Evolutionary conservation across 2,797 vertebrate genomes (phyloP), one percentile per base, ranked within the genome.

Genomic region (Anniella stebbinsi): DNA sequence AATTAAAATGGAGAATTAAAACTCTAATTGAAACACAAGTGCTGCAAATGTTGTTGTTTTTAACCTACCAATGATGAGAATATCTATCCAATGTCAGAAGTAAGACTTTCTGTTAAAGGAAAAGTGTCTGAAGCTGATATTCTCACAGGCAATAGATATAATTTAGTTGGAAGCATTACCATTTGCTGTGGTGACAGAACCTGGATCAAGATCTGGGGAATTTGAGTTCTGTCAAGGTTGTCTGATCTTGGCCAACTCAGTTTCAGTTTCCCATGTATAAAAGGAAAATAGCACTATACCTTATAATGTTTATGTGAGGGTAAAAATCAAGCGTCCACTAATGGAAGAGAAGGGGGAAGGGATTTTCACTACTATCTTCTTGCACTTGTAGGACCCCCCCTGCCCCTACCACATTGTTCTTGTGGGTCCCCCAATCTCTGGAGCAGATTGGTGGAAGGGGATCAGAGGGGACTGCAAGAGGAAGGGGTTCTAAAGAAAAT

Each of bases 31-130:
- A 30, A 60, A 69, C 33, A 51, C 75, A 69, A 84, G 70, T 21
- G 18, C 91, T 87, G 75, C 84, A 78, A 85, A 84, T 17, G 15
- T 48, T 57, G 11, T 63, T 63, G 18, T 63, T 63, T 63, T 63
- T 21, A 1, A 84, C 23, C 69, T 86, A 77, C 0, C 0, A 0
- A 88, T 88, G n/a, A 11, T 85, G 80, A 84, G 91, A 91, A 75
- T 17, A 36, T 0, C 17, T 0, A 23, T 1, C 28, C 57, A 18
- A 6, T 0, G 51, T 85, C 88, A 30, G 30, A 81, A 92, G 87
- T 88, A 0, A 85, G 0, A 0, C 66, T 33, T 48, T 41, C 33
- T 70, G 0, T 4, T 76, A 25, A 1, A 0, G 17, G n/a, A 36
- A 30, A 15, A 9, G n/a, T 83, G 25, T 4, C n/a, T 38, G 57